Evolutionary conservation across 2,888 invertebrate genomes (phyloP), one percentile per base, ranked within the genome.

Genomic region (Odontothrips loti): DNA sequence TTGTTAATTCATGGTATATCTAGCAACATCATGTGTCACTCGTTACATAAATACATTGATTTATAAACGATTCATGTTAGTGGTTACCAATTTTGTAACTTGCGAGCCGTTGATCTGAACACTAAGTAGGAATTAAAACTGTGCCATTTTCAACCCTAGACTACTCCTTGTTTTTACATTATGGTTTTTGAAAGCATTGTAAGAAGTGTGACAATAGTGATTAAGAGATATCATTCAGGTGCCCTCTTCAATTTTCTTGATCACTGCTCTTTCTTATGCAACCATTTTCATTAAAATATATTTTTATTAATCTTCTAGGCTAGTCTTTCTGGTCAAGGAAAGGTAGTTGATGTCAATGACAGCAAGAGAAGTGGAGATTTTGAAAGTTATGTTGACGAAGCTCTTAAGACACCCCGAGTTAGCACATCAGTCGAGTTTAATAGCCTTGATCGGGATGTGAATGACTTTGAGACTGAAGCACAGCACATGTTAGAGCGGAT

Each of bases 401-500:
- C 68, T 75, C 68, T 75, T 27, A 75, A 27, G 23, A 75, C 68
- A 27, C 68, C 68, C 1, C 23, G 68, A 12, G 68, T 75, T 10
- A 75, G 68, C 12, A 27, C 68, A 75, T 9, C 68, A 27, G 68
- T 75, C 10, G 68, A 75, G n/a, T 75, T 27, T 27, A 75, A 75
- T n/a, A 75, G 27, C 23, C 23, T 27, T 80, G 88, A 88, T 82
- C 86, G 86, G 82, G 88, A 87, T 81, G 87, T 89, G 51, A 85
- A 87, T 48, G 88, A 88, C 81, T 89, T 89, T 84, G 89, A 89
- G 83, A 86, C 87, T 79, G 85, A 87, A 79, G 88, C 88, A n/a
- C 86, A 88, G 82, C 86, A 87, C 82, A 90, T 91, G 89, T 85
- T 89, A 83, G 87, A 89, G 0, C 89, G 91, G 82, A 90, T 92